phyloP scores from a whole-genome alignment of 37 sponge, comb jelly and placozoan genomes.

The Chondrosia reniformis region DNA sequence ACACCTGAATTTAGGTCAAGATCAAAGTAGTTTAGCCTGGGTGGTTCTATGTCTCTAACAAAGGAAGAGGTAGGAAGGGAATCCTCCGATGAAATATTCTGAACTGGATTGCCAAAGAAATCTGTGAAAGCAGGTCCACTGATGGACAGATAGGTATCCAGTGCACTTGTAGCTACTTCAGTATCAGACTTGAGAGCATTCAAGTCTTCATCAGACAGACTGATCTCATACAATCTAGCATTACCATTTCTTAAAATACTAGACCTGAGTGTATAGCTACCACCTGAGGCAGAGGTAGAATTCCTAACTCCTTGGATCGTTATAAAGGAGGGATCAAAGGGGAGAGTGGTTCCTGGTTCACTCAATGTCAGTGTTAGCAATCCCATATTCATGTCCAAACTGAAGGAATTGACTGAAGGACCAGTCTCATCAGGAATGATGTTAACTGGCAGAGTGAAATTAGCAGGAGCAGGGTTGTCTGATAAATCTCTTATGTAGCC shows the following conservation, averaged over 20 bases:
- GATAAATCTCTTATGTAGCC: conserved; percentile 57
- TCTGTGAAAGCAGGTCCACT: conserved; percentile 47
- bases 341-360: conserved; percentile 41
- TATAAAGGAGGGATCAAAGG: conserved; percentile 48
- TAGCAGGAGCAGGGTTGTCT: conserved; percentile 39
- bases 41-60: conserved; percentile 36
- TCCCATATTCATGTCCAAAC: conserved; percentile 65
- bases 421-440: conserved; percentile 50
- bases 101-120: conserved; percentile 36
- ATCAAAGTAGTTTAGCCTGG: conserved; percentile 54
- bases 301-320: conserved; percentile 54
- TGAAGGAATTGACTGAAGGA: conserved; percentile 42
- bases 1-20: conserved; percentile 57
- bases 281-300: not conserved
- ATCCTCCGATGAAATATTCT: conserved; percentile 8
- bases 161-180: conserved; percentile 48
- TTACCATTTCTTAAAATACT: conserved; percentile 9
- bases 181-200: conserved; percentile 52
- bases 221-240: conserved; percentile 38
- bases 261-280: not conserved
- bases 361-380: conserved; percentile 42
- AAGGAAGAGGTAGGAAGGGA: conserved; percentile 31
- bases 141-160: conserved; percentile 58
- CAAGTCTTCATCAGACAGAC: conserved; percentile 56
- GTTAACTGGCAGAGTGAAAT: not conserved